phyloP scores from a whole-genome alignment of 53 echinoderm and acorn worm species.

The Apostichopus leukothele region DNA sequence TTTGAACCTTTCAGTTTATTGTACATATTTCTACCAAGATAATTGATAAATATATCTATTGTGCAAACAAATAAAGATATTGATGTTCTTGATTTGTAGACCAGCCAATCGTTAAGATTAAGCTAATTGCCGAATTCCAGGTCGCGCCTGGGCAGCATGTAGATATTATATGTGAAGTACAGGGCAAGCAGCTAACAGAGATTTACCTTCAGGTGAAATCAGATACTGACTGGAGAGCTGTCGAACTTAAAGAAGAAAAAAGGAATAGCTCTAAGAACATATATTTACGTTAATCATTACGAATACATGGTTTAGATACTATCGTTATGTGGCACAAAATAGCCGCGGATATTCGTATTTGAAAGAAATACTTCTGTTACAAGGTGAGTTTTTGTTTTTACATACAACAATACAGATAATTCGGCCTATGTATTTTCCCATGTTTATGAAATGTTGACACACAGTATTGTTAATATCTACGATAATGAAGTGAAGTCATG shows the following conservation, averaged over 20 bases:
- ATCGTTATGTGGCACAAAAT: neutral
- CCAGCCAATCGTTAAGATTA: neutral
- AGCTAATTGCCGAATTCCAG: no score
- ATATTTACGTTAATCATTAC: neutral
- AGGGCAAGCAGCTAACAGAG: neutral
- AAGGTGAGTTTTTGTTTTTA: no score
- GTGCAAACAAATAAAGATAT: no score
- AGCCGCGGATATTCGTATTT: neutral
- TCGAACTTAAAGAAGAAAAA: neutral
- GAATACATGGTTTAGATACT: neutral
- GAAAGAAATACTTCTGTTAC: neutral
- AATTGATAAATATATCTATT: no score
- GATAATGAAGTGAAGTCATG: no score
- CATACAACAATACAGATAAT: no score
- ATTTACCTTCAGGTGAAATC: neutral
- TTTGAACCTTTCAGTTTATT: no score
- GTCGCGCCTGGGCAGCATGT: neutral
- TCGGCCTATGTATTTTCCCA: no score
- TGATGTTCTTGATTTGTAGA: neutral
- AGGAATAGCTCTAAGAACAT: neutral
- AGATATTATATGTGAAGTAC: neutral
- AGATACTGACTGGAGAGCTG: neutral
- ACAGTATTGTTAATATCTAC: no score
- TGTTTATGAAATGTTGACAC: no score
- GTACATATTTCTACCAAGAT: no score